Evolutionary conservation across 1,140 invertebrate species (phyloP).

Genomic region (Mizuhopecten yessoensis): DNA sequence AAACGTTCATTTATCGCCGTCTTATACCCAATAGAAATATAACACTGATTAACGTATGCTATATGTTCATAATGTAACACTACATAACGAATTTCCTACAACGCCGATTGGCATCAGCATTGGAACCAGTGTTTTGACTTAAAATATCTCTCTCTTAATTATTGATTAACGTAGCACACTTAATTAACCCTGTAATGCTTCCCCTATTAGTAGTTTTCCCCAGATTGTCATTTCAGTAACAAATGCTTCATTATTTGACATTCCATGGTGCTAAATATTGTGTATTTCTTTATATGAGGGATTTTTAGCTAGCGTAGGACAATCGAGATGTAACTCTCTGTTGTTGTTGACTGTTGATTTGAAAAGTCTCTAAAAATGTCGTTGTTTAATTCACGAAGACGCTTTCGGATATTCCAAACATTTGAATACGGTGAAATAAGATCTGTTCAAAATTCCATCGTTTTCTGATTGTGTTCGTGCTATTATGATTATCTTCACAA

Average conservation of each 20-base stretch:
- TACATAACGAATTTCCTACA: no score
- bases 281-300: background rate
- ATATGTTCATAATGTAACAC: no score
- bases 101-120: no score
- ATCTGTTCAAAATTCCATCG: background rate
- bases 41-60: no score
- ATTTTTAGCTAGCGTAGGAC: background rate
- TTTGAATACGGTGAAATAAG: background rate
- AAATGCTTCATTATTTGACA: background rate
- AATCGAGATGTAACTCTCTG: background rate
- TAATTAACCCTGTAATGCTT: background rate
- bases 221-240: constrained; percentile 3
- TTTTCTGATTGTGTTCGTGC: background rate
- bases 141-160: background rate
- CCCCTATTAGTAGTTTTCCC: background rate
- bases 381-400: background rate
- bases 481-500: background rate
- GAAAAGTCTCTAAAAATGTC: background rate
- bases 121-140: background rate
- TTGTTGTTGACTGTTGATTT: no score
- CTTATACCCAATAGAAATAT: no score
- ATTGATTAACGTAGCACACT: background rate
- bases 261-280: constrained; percentile 32
- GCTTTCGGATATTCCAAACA: background rate
- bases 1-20: no score